phyloP scores from a whole-genome alignment of 2,797 vertebrate genomes.

The Tauraco hartlaubi region DNA sequence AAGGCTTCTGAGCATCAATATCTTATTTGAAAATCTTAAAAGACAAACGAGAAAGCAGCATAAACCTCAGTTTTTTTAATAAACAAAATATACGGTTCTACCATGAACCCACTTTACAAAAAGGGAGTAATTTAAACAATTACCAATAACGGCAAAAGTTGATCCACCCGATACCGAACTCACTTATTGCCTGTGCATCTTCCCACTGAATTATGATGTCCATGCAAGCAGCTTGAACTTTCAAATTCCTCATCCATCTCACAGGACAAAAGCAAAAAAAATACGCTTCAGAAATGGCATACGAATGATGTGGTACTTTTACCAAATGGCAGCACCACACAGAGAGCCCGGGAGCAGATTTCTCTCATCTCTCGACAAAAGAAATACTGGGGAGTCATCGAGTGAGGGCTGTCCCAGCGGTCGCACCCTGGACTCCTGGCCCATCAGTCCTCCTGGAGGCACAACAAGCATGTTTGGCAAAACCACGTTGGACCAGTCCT shows the following conservation, averaged over 20 bases:
- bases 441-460: background rate
- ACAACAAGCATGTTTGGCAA: background rate
- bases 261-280: background rate
- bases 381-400: background rate
- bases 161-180: background rate
- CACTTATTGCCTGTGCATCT: background rate
- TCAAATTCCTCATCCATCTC: background rate
- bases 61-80: background rate
- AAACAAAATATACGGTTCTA: background rate
- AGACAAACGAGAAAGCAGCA: background rate
- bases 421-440: background rate
- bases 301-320: background rate
- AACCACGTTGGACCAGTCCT: background rate
- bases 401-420: background rate
- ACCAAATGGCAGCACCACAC: background rate
- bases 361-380: background rate
- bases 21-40: slow-evolving; percentile 20
- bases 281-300: background rate
- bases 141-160: background rate
- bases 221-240: background rate
- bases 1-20: background rate
- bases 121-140: background rate
- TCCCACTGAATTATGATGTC: background rate
- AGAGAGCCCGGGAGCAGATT: background rate
- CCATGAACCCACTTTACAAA: background rate